Evolutionary conservation across 1,140 invertebrate genomes (phyloP).

Genomic region (Mamestra configurata): DNA sequence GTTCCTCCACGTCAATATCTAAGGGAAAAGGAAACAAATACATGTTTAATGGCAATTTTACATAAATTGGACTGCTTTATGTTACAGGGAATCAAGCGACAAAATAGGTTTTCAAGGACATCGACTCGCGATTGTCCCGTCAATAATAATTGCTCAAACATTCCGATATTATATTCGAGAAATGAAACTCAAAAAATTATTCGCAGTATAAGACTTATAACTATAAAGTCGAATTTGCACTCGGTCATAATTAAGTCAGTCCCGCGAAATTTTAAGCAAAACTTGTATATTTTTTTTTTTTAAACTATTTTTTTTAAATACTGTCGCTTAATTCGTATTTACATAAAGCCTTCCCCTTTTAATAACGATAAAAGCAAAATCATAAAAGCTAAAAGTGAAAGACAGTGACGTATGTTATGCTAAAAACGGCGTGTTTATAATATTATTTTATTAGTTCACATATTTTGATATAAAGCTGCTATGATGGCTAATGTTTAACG

Average conservation of each 20-base stretch:
- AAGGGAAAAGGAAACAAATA: not conserved
- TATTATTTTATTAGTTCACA: not conserved
- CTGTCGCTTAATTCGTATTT: not conserved
- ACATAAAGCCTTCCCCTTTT: not conserved
- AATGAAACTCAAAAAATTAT: no score
- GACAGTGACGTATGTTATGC: not conserved
- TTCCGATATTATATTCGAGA: no score
- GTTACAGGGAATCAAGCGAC: not conserved
- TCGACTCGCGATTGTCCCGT: no score
- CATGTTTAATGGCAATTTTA: not conserved
- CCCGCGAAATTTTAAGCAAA: no score
- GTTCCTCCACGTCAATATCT: constrained; percentile 69
- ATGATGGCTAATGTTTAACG: not conserved
- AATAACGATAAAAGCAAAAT: not conserved
- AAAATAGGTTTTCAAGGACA: no score
- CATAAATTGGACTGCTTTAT: not conserved
- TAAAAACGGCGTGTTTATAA: not conserved
- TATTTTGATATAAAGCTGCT: not conserved
- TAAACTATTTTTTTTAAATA: no score
- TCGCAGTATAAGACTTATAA: no score
- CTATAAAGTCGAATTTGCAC: no score
- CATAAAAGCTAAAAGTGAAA: not conserved
- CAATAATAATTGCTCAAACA: no score
- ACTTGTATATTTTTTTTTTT: no score
- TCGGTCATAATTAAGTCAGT: no score